Conservation (phyloP, 2,888 invertebrate species). For the Pterobdella sp. region DNA sequence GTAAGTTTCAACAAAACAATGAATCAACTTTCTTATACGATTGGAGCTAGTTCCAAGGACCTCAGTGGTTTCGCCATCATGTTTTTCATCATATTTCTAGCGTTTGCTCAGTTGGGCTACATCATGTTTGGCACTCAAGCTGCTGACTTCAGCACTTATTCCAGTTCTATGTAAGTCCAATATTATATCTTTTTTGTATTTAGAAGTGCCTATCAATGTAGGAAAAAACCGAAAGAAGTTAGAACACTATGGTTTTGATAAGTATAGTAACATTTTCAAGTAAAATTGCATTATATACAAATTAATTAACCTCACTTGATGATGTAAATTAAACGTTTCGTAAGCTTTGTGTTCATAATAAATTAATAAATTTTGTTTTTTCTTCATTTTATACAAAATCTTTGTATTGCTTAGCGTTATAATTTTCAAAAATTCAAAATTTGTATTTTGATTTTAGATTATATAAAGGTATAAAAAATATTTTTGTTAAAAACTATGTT, state of each 20-base stretch:
- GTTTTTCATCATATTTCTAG: conserved; percentile 70
- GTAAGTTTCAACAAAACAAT: conserved; percentile 68
- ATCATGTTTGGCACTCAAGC: conserved; percentile 66
- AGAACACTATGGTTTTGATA: neutral
- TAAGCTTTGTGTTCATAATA: too few relatives aligned
- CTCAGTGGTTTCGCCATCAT: conserved; percentile 66
- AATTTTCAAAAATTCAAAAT: neutral
- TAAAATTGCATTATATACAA: too few relatives aligned
- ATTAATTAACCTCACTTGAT: too few relatives aligned
- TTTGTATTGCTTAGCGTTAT: neutral
- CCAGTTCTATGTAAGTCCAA: conserved; percentile 36
- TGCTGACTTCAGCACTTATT: conserved; percentile 57
- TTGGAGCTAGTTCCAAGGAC: conserved; percentile 64
- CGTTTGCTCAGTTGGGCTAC: conserved; percentile 67
- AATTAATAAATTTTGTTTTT: too few relatives aligned
- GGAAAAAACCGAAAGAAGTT: too few relatives aligned
- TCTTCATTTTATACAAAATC: neutral
- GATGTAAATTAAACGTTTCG: too few relatives aligned
- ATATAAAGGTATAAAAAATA: neutral
- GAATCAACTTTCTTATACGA: conserved; percentile 64
- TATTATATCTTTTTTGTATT: too few relatives aligned
- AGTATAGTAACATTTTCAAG: neutral
- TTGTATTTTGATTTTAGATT: neutral
- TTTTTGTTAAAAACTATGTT: neutral
- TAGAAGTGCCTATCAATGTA: too few relatives aligned